Evolutionary conservation across 2,113 vertebrate genomes (phyloP), one percentile per base, ranked within the genome.

Genomic region (Microtus montanus): DNA sequence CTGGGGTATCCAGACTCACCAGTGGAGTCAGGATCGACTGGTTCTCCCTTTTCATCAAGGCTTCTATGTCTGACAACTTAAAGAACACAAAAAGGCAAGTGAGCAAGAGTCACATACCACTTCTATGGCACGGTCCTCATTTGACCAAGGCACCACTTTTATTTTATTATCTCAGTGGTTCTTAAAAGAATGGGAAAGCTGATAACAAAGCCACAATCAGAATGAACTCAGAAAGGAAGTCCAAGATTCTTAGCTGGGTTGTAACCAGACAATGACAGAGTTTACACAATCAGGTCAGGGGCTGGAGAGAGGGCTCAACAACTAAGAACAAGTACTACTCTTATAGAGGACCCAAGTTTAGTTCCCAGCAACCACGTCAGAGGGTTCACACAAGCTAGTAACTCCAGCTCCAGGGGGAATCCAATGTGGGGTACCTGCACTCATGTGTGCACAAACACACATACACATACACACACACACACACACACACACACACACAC

Each of bases 1-100:
- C 99, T 1, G 99, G 99, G 0, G 99, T 99, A 86, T 99, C 99
- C 97, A 99, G 97, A 95, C 99, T 99, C 95, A 99, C 99, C 13
- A 99, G 97, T 0, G 99, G 99, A 0, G 99, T 99, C 85, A 99
- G 93, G 87, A 99, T 99, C 75, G 98, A 99, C 94, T 99, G 99
- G 3, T 99, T 98, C 96, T 99, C 99, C 86, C 98, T 99, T 97
- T 99, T 99, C 98, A 99, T 99, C 94, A 99, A 96, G 2, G 97
- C 98, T 97, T 99, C 99, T 0, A 99, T 98, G 58, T 90, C 95
- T 0, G 99, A 98, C 92, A 99, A 97, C 99, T 99, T 79, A 28
- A 83, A 64, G 97, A 74, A 74, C 54, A 90, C 41, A 88, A 33
- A 95, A 1, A 79, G n/a, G 26, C 58, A 58, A 87, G 78, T n/a